A percentile compares a stretch with the other conserved stretches of the same genome.
phyloP scores from a whole-genome alignment of 92 coral and sea anemone species.

The Isaurus tuberculatus region DNA sequence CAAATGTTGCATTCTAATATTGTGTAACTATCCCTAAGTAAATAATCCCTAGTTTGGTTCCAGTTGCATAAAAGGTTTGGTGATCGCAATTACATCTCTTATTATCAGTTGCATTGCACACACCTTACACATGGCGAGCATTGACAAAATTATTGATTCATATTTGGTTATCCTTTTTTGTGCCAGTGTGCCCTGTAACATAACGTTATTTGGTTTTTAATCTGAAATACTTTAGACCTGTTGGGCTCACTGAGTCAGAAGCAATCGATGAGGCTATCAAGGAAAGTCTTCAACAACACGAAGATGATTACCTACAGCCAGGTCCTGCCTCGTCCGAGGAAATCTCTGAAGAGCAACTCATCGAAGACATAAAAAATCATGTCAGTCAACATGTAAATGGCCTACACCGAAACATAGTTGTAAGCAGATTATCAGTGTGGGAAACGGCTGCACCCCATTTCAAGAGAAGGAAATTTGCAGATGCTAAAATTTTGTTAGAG shows the following conservation, averaged over 20 bases:
- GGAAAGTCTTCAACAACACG: slow-evolving; percentile 41
- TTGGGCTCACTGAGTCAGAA: slow-evolving; percentile 59
- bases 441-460: slow-evolving; percentile 50
- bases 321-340: slow-evolving; percentile 28
- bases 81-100: slow-evolving; percentile 41
- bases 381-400: background rate
- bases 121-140: slow-evolving; percentile 17
- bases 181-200: background rate
- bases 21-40: slow-evolving; percentile 25
- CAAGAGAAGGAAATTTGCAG: slow-evolving; percentile 52
- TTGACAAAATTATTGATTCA: slow-evolving; percentile 33
- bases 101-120: slow-evolving; percentile 43
- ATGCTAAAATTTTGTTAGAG: slow-evolving; percentile 34
- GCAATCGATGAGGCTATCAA: slow-evolving; percentile 61
- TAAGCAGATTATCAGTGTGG: no score
- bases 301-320: slow-evolving; percentile 24
- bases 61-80: background rate
- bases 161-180: slow-evolving; percentile 32
- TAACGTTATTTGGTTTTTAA: background rate
- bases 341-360: slow-evolving; percentile 46
- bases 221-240: slow-evolving; percentile 40
- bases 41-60: slow-evolving; percentile 37
- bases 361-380: slow-evolving; percentile 20
- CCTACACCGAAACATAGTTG: slow-evolving; percentile 36
- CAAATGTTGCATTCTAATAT: slow-evolving; percentile 29